A percentile compares a stretch with the other conserved stretches of the same genome.
Conservation (phyloP, 2,888 invertebrate species). For the Thysanoteuthis rhombus region DNA sequence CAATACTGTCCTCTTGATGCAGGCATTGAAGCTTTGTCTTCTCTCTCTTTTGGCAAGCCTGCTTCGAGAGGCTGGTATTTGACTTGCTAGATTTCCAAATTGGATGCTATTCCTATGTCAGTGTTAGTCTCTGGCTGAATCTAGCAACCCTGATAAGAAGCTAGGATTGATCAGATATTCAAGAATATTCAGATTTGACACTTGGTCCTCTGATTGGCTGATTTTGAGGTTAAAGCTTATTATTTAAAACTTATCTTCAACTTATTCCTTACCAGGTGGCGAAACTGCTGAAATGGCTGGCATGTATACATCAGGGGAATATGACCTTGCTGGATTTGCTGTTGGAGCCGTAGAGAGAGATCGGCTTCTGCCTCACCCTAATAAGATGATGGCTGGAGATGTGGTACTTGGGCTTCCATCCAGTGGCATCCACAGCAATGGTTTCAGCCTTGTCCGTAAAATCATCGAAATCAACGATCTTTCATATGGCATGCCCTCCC, state of each 20-base stretch:
- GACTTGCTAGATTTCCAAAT: no score
- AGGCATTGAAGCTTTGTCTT: no score
- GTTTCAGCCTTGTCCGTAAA: slow-evolving; percentile 88
- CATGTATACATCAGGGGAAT: slow-evolving; percentile 86
- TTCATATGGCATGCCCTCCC: slow-evolving; percentile 79
- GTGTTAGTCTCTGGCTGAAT: no score
- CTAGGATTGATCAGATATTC: no score
- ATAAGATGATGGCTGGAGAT: slow-evolving; percentile 78
- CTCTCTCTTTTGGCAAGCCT: no score
- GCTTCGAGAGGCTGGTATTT: no score
- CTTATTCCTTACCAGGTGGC: slow-evolving; percentile 75
- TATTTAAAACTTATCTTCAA: not conserved
- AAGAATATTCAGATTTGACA: no score
- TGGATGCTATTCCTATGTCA: no score
- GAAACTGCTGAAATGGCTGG: slow-evolving; percentile 89
- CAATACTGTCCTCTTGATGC: no score
- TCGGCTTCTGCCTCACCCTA: slow-evolving; percentile 77
- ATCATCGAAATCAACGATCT: slow-evolving; percentile 77
- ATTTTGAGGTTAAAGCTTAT: no score
- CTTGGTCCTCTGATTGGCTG: no score
- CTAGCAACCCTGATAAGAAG: no score
- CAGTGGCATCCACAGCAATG: slow-evolving; percentile 92
- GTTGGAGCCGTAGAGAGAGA: slow-evolving; percentile 89
- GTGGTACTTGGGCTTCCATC: slow-evolving; percentile 87
- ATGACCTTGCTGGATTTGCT: slow-evolving; percentile 95